Percentiles rank a stretch among this genome's conserved stretches.
These are phyloP conservation scores for Crocodylus rhombifer DNA, from an alignment of 2,797 vertebrate species.

Conservation along the genomic window DNA sequence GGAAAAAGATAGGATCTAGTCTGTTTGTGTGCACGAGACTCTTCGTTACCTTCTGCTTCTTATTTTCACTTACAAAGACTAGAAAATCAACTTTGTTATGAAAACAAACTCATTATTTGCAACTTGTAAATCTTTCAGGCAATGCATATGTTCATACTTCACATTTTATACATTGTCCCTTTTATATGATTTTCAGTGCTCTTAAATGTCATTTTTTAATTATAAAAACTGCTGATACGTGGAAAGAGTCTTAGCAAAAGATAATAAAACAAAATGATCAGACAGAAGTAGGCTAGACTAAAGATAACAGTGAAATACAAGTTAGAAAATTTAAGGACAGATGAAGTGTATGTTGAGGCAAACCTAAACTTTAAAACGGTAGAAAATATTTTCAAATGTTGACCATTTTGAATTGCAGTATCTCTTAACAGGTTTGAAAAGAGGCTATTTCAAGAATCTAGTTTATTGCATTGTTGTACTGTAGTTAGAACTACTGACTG, in stretches of 20 bases:
- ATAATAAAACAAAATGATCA: not conserved
- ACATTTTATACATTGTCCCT: conserved; percentile 7
- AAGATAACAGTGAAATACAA: not conserved
- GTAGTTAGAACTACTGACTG: conserved; percentile 48
- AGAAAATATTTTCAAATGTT: not conserved
- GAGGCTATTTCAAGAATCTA: conserved; percentile 42
- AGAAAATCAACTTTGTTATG: conserved; percentile 16
- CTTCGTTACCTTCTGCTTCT: not conserved
- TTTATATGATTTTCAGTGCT: not conserved
- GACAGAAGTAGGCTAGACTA: not conserved
- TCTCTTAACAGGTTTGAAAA: conserved; percentile 10
- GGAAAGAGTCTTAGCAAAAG: not conserved
- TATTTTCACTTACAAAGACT: conserved; percentile 24
- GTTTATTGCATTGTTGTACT: conserved; percentile 32
- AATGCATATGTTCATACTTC: not conserved
- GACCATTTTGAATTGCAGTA: not conserved
- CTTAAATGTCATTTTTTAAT: conserved; percentile 2
- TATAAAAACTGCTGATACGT: not conserved
- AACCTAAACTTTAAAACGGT: not conserved
- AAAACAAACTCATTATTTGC: conserved; percentile 6
- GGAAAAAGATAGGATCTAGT: not conserved
- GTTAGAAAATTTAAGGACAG: not conserved
- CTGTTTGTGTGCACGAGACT: not conserved
- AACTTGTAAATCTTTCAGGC: conserved; percentile 29
- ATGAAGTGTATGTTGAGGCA: not conserved